Evolutionary conservation across 2,888 invertebrate genomes (phyloP), one percentile per base, ranked within the genome.

Genomic region (Drosophila aldrichi): DNA sequence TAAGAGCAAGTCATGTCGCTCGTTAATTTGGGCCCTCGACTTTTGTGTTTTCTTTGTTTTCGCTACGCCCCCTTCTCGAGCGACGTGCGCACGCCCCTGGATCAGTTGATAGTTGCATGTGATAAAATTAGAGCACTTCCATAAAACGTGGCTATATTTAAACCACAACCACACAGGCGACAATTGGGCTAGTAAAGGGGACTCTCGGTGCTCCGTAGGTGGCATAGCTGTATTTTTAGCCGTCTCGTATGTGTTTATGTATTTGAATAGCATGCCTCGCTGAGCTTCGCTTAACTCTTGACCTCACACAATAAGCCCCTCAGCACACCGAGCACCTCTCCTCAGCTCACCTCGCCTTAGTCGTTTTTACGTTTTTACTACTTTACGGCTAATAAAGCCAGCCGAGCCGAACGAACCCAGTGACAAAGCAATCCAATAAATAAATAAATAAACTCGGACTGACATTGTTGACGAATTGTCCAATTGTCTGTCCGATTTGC

Each of bases 341-440:
- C 20, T 22, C 20, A 22, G 20, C 20, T 22, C 20, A 22, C 20
- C 20, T 70, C 57, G 77, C 64, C 63, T 58, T 18, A 77, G 56
- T 51, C 67, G 43, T 58, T 81, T 73, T 83, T 56, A 86, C 89
- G 43, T 58, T 81, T 73, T 83, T 56, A 83, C 89, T 67, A 71
- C 78, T 89, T 79, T 77, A 76, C 80, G 90, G 80, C 74, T 88
- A 85, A 85, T 89, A 85, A 85, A 88, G 62, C 64, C 51, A 79
- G 62, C 60, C 70, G 46, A 58, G 38, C 49, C 41, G 38, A 66
- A 59, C 40, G 16, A 64, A 18, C 69, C 32, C 32, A 48, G 34
- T 46, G 60, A 56, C 60, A 48, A 67, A 54, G 58, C 51, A 74
- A 62, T 46, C 63, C 75, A 88, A 86, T 68, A 89, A 83, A 80